Base-by-base conservation (phyloP, 2,797 vertebrate species). In the Champsocephalus gunnari region DNA sequence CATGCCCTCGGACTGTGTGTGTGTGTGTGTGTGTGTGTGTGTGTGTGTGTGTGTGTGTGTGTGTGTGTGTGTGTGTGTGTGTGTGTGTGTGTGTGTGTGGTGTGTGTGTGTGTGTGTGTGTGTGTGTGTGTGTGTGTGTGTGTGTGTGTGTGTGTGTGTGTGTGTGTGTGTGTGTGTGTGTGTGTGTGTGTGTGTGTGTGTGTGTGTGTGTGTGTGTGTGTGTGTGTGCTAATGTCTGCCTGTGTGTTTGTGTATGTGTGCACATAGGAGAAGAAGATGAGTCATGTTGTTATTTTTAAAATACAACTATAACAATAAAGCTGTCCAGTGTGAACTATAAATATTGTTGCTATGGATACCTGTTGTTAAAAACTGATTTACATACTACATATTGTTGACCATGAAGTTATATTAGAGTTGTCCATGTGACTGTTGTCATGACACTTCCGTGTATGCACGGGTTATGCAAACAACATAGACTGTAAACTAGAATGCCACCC, bases 1-100 rank as follows among this genome's bases (percentile, higher is more conserved):
- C 41, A 6, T 77, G 48, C 60, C 78, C 76, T 86, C 50, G 24
- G 68, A 81, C 70, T 61, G 49, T 67, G 66, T 69, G 65, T 53
- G 13, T 62, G 76, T 69, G 58, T 69, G 50, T 66, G 60, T 58
- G 21, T 69, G 16, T 38, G 34, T 38, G 34, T 38, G 34, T 9
- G 7, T 38, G 34, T 38, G 34, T 38, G 34, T 38, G 34, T 38
- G 34, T 24, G 34, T 34, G 34, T 8, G 34, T 34, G 34, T 34
- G 34, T 34, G 34, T 34, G 34, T 34, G 6, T 8, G 6, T 8
- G 6, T 8, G 6, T 8, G 34, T 8, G 34, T 34, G 34, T 8
- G 34, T 34, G 34, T 8, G 34, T 6, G 34, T 34, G 34, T 34
- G 34, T 34, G 34, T 34, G 34, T 34, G 34, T 34, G n/a, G 34